A percentile compares a stretch with the other conserved stretches of the same genome.
Evolutionary conservation across 1,140 invertebrate genomes (phyloP).

Genomic region (Brachionus paranguensis): DNA sequence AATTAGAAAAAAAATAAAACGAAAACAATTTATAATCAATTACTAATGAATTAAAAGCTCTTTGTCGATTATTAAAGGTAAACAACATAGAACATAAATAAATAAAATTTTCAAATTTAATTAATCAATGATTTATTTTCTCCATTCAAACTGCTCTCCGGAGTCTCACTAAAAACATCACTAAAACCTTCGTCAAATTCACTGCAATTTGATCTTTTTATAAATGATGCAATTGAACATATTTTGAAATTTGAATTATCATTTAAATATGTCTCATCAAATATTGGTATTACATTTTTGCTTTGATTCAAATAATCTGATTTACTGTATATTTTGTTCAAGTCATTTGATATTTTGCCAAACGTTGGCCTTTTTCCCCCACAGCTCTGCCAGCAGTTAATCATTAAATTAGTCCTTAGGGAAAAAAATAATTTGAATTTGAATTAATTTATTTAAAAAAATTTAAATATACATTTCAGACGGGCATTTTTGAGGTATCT

Average conservation of each 20-base stretch:
- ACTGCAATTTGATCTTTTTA: neutral
- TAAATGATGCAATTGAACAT: neutral
- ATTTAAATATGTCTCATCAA: constrained; percentile 10
- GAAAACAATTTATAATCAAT: neutral
- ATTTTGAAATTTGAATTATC: neutral
- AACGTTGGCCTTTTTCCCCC: neutral
- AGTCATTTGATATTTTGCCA: neutral
- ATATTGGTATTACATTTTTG: neutral
- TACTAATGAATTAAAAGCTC: neutral
- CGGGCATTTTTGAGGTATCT: neutral
- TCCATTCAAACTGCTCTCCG: neutral
- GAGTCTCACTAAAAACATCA: neutral
- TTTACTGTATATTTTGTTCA: neutral
- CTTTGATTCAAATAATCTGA: neutral
- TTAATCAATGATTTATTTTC: constrained; percentile 18
- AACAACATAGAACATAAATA: neutral
- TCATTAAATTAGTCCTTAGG: neutral
- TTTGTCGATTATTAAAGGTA: neutral
- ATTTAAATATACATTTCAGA: neutral
- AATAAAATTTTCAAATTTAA: neutral
- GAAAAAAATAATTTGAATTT: neutral
- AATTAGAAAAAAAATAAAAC: neutral
- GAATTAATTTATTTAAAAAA: neutral
- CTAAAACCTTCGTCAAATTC: constrained; percentile 23
- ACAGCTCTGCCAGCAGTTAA: neutral